Conservation (phyloP, 2,797 vertebrate species). For the Borostomias antarcticus region DNA sequence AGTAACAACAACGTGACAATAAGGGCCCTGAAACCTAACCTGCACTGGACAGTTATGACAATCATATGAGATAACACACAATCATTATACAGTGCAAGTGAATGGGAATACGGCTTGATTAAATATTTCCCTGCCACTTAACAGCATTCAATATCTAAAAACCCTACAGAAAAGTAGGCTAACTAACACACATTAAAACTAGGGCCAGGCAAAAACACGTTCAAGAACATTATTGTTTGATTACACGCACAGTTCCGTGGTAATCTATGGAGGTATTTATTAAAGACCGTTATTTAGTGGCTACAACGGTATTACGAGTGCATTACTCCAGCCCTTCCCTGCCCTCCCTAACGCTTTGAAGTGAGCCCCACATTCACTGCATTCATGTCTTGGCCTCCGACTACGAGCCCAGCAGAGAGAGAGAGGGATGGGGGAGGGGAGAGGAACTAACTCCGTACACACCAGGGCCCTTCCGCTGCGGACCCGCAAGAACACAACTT, state of each 20-base stretch:
- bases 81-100: neutral
- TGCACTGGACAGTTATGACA: too few relatives aligned
- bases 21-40: neutral
- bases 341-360: constrained; percentile 66
- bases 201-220: neutral
- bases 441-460: constrained; percentile 76
- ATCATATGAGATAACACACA: too few relatives aligned
- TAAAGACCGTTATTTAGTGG: neutral
- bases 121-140: neutral
- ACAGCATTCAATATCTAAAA: too few relatives aligned
- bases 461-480: constrained; percentile 75
- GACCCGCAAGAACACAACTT: constrained; percentile 83
- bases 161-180: too few relatives aligned
- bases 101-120: neutral
- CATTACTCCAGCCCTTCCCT: constrained; percentile 54
- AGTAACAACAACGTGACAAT: neutral
- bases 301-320: constrained; percentile 23
- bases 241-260: neutral
- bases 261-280: neutral
- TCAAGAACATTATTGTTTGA: neutral
- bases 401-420: constrained; percentile 68
- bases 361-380: constrained; percentile 75
- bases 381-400: constrained; percentile 79
- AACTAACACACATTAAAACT: neutral
- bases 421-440: constrained; percentile 80